phyloP scores from a whole-genome alignment of 2,797 vertebrate species.

The Falco columbarius region DNA sequence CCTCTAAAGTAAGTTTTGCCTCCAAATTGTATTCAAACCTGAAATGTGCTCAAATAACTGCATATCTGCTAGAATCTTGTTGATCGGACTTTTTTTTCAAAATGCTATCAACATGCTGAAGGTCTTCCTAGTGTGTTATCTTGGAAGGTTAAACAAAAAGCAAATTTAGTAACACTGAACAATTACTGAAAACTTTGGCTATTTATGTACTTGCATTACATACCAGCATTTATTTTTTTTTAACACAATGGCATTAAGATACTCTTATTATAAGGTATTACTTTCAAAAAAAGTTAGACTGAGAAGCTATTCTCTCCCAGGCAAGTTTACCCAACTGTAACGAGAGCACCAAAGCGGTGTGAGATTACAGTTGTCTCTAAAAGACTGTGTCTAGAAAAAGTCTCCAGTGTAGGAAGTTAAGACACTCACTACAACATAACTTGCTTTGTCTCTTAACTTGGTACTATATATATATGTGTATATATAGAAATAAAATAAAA shows the following conservation, averaged over 20 bases:
- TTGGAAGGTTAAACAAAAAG: slow-evolving; percentile 60
- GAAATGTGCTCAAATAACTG: background rate
- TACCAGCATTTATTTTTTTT: background rate
- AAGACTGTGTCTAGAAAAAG: background rate
- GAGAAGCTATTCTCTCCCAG: slow-evolving; percentile 39
- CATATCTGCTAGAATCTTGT: background rate
- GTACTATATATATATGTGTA: background rate
- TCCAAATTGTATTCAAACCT: background rate
- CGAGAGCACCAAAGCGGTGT: background rate
- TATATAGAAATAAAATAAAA: background rate
- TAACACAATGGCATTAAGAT: slow-evolving; percentile 62
- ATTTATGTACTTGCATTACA: slow-evolving; percentile 57
- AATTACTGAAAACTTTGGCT: slow-evolving; percentile 67
- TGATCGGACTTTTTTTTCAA: background rate
- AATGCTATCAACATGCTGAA: slow-evolving; percentile 46
- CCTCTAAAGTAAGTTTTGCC: background rate
- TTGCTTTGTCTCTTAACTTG: background rate
- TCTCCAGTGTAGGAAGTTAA: background rate
- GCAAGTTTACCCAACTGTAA: background rate
- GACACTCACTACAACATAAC: background rate
- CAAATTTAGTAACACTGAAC: slow-evolving; percentile 63
- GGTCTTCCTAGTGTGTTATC: slow-evolving; percentile 57
- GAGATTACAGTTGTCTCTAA: background rate
- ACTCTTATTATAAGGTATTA: slow-evolving; percentile 24
- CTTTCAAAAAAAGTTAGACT: slow-evolving; percentile 2